Evolutionary conservation across 2,888 invertebrate genomes (phyloP).

Genomic region (Tridacna gigas): DNA sequence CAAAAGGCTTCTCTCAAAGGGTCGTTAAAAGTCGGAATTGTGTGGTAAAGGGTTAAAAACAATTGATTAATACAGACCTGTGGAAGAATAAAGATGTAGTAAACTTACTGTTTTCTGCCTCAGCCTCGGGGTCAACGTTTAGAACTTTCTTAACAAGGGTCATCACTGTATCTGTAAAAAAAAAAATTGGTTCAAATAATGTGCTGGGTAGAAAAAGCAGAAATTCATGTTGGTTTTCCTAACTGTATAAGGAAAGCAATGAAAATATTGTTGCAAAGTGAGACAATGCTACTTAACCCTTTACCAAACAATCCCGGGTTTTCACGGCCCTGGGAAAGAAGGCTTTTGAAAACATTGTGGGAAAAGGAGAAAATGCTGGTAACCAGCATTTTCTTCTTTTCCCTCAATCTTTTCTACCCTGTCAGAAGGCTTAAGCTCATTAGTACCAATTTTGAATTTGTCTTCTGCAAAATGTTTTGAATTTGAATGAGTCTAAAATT

Average conservation of each 20-base stretch:
- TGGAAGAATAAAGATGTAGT: neutral
- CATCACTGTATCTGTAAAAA: constrained; percentile 91
- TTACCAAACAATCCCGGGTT: too few species aligned
- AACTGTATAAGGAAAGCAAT: too few species aligned
- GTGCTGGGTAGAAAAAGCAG: too few species aligned
- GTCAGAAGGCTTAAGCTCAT: neutral
- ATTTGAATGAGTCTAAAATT: too few species aligned
- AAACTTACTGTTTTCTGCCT: constrained; percentile 43
- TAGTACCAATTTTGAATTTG: too few species aligned
- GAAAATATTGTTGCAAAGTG: neutral
- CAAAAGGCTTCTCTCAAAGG: neutral
- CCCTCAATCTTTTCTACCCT: neutral
- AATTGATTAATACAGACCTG: too few species aligned
- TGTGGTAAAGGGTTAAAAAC: neutral
- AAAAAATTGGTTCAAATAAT: neutral
- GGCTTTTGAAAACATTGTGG: neutral
- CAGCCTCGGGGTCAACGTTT: constrained; percentile 67
- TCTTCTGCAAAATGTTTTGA: too few species aligned
- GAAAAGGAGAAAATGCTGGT: neutral
- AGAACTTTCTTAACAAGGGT: constrained; percentile 94
- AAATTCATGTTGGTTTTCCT: too few species aligned
- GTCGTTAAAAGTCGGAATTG: neutral
- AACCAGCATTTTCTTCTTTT: neutral
- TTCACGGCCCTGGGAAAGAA: too few species aligned
- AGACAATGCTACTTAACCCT: neutral